phyloP scores from a whole-genome alignment of 2,888 invertebrate genomes.

The Diloba caeruleocephala region DNA sequence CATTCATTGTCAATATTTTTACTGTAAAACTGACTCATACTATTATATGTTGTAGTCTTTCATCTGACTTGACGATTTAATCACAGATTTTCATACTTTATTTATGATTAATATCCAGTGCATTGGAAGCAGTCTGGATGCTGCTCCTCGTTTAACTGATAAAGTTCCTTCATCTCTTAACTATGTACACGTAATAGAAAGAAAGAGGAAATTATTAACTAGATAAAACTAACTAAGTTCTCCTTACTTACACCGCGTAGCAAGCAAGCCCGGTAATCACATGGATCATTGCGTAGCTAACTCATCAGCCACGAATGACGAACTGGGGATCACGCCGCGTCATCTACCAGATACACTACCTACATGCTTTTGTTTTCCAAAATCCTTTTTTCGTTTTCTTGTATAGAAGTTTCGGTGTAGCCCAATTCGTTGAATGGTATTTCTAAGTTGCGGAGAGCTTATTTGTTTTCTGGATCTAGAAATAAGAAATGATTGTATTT shows the following conservation, averaged over 20 bases:
- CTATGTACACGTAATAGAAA: too few relatives aligned
- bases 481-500: constrained; percentile 23
- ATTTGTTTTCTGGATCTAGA: constrained; percentile 36
- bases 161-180: too few relatives aligned
- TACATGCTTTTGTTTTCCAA: constrained; percentile 48
- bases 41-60: too few relatives aligned
- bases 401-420: constrained; percentile 30
- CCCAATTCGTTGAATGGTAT: constrained; percentile 35
- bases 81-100: too few relatives aligned
- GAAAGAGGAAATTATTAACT: too few relatives aligned
- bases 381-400: constrained; percentile 35
- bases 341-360: constrained; percentile 50
- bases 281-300: constrained; percentile 67
- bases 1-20: too few relatives aligned
- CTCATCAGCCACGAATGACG: constrained; percentile 68
- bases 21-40: too few relatives aligned
- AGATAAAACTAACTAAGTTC: neutral
- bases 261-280: constrained; percentile 62
- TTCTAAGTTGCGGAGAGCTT: constrained; percentile 33
- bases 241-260: constrained; percentile 23
- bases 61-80: too few relatives aligned
- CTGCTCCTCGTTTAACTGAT: too few relatives aligned
- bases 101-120: too few relatives aligned
- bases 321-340: constrained; percentile 59
- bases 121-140: too few relatives aligned